These are phyloP conservation scores for Oncopeltus fasciatus DNA, from an alignment of 1,140 invertebrate genomes.

Conservation along the genomic window DNA sequence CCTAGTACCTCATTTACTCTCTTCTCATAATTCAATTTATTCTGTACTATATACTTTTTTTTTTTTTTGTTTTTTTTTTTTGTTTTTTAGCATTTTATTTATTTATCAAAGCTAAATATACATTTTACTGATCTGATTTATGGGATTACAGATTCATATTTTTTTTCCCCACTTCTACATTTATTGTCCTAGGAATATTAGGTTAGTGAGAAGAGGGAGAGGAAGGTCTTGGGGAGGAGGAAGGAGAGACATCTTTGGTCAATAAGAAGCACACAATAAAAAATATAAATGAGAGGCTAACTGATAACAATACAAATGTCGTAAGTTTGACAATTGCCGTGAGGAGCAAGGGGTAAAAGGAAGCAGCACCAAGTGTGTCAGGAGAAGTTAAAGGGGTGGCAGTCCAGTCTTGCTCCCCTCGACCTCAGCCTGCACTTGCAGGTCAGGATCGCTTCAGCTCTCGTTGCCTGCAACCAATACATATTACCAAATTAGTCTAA, in stretches of 20 bases:
- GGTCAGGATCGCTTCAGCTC: too few species aligned
- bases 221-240: too few species aligned
- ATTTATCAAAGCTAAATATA: background rate
- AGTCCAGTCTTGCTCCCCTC: too few species aligned
- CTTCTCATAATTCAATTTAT: background rate
- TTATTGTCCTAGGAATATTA: background rate
- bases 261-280: slow-evolving; percentile 1
- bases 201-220: slow-evolving; percentile 6
- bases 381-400: too few species aligned
- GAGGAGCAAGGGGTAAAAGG: background rate
- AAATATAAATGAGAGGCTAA: too few species aligned
- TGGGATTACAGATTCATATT: background rate
- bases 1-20: background rate
- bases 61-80: background rate
- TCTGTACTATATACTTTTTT: background rate
- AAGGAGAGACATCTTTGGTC: background rate
- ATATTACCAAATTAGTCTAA: too few species aligned
- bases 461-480: background rate
- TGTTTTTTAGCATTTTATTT: too few species aligned
- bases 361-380: background rate
- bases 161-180: background rate
- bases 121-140: too few species aligned
- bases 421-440: too few species aligned
- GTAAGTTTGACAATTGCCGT: too few species aligned
- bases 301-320: background rate